Evolutionary conservation across 1,140 invertebrate species (phyloP).

Genomic region (Zeugodacus cucurbitae): DNA sequence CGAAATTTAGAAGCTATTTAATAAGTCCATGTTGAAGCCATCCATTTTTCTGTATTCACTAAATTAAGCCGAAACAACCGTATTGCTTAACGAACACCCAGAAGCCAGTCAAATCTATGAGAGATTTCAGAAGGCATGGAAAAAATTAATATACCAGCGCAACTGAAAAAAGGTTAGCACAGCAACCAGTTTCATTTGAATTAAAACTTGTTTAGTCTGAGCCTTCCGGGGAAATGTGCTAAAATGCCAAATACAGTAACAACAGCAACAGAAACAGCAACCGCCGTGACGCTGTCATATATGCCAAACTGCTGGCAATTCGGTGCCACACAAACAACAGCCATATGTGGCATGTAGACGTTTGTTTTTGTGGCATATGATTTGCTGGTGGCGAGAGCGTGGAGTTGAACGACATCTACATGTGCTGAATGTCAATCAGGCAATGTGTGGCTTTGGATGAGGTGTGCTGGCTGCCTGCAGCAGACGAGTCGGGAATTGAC

Average conservation of each 20-base stretch:
- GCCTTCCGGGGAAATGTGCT: not conserved
- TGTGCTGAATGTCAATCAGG: not conserved
- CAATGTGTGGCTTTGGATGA: not conserved
- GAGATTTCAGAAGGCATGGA: no score
- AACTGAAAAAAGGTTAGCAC: not conserved
- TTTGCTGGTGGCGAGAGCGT: not conserved
- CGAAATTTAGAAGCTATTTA: no score
- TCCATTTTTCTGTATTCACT: no score
- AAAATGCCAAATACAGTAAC: not conserved
- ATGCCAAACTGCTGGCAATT: not conserved
- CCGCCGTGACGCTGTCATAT: not conserved
- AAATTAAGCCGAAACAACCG: no score
- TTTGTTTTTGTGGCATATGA: not conserved
- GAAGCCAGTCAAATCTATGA: no score
- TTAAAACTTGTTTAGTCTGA: not conserved
- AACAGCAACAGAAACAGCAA: not conserved
- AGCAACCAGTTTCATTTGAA: not conserved
- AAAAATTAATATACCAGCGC: no score
- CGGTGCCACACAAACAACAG: not conserved
- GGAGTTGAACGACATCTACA: not conserved
- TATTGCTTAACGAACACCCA: no score
- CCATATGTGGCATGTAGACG: conserved; percentile 5
- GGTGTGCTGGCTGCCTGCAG: not conserved
- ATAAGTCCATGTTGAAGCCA: no score
- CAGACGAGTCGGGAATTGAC: not conserved